Percentiles rank a stretch among this genome's conserved stretches.
Evolutionary conservation across 2,797 vertebrate genomes (phyloP).

Genomic region (Chelonia mydas): DNA sequence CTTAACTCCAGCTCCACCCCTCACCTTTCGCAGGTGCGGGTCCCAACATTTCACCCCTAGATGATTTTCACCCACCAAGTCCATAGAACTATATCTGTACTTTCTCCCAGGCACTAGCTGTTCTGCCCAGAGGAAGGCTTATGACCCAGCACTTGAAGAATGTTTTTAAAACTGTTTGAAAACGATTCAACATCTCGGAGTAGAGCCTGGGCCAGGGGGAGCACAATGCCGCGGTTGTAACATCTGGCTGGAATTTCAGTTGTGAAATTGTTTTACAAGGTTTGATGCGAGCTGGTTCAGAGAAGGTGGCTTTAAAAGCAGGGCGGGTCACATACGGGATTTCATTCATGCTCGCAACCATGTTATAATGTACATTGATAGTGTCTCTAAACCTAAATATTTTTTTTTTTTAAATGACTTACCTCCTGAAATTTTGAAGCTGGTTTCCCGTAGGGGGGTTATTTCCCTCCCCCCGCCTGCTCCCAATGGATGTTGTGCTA

Average conservation of each 20-base stretch:
- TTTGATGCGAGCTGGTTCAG: background rate
- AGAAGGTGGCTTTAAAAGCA: background rate
- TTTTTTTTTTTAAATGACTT: no score
- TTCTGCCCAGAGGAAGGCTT: background rate
- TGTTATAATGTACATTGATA: background rate
- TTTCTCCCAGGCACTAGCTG: background rate
- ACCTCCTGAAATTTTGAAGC: background rate
- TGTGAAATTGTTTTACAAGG: background rate
- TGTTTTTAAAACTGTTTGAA: background rate
- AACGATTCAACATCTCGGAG: background rate
- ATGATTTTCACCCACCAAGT: background rate
- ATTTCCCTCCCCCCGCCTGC: no score
- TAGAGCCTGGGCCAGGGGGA: background rate
- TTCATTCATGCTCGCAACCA: background rate
- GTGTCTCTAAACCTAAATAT: no score
- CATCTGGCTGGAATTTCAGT: background rate
- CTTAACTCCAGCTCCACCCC: background rate
- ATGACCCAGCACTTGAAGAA: background rate
- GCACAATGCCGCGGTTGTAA: no score
- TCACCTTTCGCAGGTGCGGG: background rate
- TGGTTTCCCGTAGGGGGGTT: background rate
- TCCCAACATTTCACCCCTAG: no score
- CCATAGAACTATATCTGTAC: background rate
- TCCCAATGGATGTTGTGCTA: background rate
- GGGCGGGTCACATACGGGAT: background rate